Evolutionary conservation across 2,113 vertebrate species (phyloP).

Genomic region (Halichoeres trimaculatus): DNA sequence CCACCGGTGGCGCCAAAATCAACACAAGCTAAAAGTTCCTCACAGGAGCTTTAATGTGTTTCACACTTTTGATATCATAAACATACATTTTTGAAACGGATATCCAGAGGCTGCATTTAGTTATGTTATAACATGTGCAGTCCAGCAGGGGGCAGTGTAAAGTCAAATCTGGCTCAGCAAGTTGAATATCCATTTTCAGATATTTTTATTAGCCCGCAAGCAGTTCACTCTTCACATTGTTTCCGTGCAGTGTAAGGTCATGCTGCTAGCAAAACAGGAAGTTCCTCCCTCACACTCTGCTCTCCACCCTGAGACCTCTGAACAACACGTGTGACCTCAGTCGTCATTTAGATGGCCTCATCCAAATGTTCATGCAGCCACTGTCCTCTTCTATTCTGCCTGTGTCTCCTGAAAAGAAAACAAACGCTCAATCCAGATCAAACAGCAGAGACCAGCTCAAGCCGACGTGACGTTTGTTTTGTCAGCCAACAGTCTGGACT

Average conservation of each 20-base stretch:
- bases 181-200: no score
- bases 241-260: conserved; percentile 48
- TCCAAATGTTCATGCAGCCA: conserved; percentile 73
- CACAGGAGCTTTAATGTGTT: no score
- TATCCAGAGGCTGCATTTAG: no score
- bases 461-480: conserved; percentile 43
- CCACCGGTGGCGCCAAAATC: no score
- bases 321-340: background rate
- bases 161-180: no score
- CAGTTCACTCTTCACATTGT: conserved; percentile 59
- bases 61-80: no score
- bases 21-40: no score
- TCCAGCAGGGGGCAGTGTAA: no score
- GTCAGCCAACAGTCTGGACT: conserved; percentile 42
- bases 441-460: conserved; percentile 10
- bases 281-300: conserved; percentile 24
- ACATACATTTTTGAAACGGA: no score
- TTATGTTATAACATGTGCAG: no score
- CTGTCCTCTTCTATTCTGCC: conserved; percentile 56
- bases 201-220: conserved; percentile 3
- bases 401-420: conserved; percentile 67
- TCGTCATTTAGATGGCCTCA: conserved; percentile 51
- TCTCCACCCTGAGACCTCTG: conserved; percentile 20
- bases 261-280: conserved; percentile 57
- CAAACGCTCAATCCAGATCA: conserved; percentile 41